Evolutionary conservation across 2,113 vertebrate species (phyloP).

Genomic region (Neolamprologus longior): DNA sequence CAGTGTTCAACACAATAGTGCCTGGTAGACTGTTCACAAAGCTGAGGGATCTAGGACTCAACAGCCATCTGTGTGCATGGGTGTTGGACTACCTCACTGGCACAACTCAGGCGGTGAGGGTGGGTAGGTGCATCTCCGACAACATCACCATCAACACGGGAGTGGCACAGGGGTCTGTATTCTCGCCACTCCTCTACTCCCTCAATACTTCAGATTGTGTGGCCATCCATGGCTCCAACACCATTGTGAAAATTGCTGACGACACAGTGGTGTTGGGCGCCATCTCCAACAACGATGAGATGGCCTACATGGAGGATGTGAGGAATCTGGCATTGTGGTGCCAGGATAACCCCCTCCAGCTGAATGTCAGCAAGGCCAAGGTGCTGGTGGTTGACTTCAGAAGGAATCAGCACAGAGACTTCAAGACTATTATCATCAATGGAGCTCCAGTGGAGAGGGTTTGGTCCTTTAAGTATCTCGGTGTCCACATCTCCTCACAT

Average conservation of each 20-base stretch:
- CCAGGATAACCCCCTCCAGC: background rate
- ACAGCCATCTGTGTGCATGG: background rate
- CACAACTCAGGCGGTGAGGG: background rate
- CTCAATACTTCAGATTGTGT: background rate
- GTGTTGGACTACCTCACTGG: background rate
- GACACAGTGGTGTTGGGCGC: background rate
- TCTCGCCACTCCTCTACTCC: background rate
- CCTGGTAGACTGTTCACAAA: background rate
- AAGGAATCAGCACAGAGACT: background rate
- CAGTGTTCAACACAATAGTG: background rate
- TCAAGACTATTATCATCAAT: background rate
- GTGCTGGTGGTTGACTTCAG: background rate
- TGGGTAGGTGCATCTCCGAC: background rate
- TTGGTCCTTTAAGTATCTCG: background rate
- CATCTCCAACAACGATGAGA: background rate
- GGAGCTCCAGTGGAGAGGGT: background rate
- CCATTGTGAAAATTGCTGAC: background rate
- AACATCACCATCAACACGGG: background rate
- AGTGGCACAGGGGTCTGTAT: background rate
- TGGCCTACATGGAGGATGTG: background rate
- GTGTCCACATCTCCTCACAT: background rate
- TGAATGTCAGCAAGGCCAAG: background rate
- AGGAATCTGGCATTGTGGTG: background rate
- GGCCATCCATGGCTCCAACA: background rate
- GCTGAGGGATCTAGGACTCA: background rate